Evolutionary conservation across 2,888 invertebrate species (phyloP), one percentile per base, ranked within the genome.

Genomic region (Drosophila ustulata): DNA sequence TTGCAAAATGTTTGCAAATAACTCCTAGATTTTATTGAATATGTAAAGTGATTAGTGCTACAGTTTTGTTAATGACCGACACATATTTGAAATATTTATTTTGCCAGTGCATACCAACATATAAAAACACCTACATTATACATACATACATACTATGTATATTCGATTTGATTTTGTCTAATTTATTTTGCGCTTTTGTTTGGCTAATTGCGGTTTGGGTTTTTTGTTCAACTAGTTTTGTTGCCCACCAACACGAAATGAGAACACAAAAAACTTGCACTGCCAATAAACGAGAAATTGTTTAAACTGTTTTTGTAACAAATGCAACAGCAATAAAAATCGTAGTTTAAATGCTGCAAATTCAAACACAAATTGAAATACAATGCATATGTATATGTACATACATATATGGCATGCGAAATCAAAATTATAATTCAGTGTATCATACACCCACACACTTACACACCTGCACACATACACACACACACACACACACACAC

Each of bases 231-330:
- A 41, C 18, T 18, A 18, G 18, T 41, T 41, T 41, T 41, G 39
- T 41, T 41, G 39, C 39, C 32, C n/a, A 53, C 11, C 13, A 34
- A 59, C 51, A 39, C 34, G 43, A 52, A 23, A 58, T 61, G 67
- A 23, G 8, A 64, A 76, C 37, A 58, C 55, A 75, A 67, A 79
- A 73, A 82, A 86, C 75, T 75, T 87, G 82, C 85, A 82, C 82
- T 82, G 82, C 82, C 82, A 82, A 74, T 53, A 84, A 77, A 81
- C 43, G 51, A 67, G 51, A 63, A 58, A 55, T 66, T 43, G 11
- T 30, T 50, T 32, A 41, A 47, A 63, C 56, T 58, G 39, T 68
- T 72, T 64, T 63, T 65, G 59, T 46, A 70, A 78, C 55, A 68
- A 56, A 66, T 66, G 66, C 46, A 66, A 66, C 26, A 59, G 34